Evolutionary conservation across 2,113 vertebrate genomes (phyloP).

Genomic region (Crocuta crocuta): DNA sequence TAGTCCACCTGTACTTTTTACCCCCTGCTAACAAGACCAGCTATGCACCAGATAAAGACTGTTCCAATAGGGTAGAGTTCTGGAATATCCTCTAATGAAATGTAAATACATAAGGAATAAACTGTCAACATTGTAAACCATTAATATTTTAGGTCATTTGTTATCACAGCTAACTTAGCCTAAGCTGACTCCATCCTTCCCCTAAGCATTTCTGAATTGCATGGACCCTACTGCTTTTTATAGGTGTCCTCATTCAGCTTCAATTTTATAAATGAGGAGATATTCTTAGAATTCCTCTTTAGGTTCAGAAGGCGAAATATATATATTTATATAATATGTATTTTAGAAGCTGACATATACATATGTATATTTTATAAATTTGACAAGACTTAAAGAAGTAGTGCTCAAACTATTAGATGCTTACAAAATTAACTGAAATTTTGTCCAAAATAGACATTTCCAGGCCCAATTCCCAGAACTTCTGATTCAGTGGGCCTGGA

Average conservation of each 20-base stretch:
- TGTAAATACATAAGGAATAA: background rate
- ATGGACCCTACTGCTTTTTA: background rate
- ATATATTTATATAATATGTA: background rate
- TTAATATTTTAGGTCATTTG: background rate
- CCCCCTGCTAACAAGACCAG: background rate
- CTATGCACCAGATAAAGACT: background rate
- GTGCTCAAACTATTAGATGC: background rate
- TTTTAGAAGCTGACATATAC: too few relatives aligned
- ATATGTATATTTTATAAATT: background rate
- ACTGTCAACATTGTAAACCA: background rate
- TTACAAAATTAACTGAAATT: conserved; percentile 9
- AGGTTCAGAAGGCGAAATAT: background rate
- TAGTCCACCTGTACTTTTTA: background rate
- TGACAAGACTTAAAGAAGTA: background rate
- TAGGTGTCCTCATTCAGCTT: background rate
- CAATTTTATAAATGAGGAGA: background rate
- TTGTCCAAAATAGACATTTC: background rate
- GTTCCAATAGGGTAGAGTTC: background rate
- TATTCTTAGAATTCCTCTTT: background rate
- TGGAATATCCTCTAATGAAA: background rate
- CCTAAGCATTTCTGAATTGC: background rate
- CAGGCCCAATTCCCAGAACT: background rate
- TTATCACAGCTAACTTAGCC: background rate
- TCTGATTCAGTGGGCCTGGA: background rate
- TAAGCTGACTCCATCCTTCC: background rate